phyloP scores from a whole-genome alignment of 2,888 invertebrate species.

The Syrista parreyssii region DNA sequence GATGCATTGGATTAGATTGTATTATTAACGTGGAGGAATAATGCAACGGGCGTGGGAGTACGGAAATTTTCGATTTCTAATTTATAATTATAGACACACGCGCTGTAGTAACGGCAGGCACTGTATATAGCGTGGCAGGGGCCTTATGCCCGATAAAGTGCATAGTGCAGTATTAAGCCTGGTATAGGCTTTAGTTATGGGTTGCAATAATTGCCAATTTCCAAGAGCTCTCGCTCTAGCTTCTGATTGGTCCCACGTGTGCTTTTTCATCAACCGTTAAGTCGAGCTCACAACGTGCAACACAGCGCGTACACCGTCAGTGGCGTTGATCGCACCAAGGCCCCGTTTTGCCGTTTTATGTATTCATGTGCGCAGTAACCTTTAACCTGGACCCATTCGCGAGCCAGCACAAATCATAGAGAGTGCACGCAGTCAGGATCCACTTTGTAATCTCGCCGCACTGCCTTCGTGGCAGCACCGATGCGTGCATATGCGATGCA shows the following conservation, averaged over 20 bases:
- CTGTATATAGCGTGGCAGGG: conserved; percentile 39
- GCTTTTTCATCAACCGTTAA: conserved; percentile 15
- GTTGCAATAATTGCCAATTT: conserved; percentile 62
- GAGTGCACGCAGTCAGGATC: conserved; percentile 28
- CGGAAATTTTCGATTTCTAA: conserved; percentile 41
- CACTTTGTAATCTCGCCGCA: conserved; percentile 36
- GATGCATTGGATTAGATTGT: conserved; percentile 28
- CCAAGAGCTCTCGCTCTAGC: conserved; percentile 42
- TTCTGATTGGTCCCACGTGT: conserved; percentile 30
- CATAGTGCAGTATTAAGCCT: conserved; percentile 28
- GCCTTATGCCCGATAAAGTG: conserved; percentile 32
- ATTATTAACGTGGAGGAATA: conserved; percentile 6
- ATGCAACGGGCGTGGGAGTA: conserved; percentile 29
- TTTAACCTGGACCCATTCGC: conserved; percentile 20
- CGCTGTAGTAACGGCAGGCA: conserved; percentile 46
- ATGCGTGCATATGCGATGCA: background rate
- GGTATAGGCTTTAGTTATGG: conserved; percentile 48
- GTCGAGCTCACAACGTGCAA: conserved; percentile 10
- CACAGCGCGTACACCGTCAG: conserved; percentile 2
- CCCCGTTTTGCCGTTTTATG: background rate
- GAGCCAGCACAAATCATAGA: conserved; percentile 10
- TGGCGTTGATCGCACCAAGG: background rate
- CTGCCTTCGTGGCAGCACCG: background rate
- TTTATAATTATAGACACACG: conserved; percentile 52
- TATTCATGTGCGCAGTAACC: conserved; percentile 13